Base-by-base conservation (phyloP, 2,888 invertebrate genomes). In the Mythimna lalbum region DNA sequence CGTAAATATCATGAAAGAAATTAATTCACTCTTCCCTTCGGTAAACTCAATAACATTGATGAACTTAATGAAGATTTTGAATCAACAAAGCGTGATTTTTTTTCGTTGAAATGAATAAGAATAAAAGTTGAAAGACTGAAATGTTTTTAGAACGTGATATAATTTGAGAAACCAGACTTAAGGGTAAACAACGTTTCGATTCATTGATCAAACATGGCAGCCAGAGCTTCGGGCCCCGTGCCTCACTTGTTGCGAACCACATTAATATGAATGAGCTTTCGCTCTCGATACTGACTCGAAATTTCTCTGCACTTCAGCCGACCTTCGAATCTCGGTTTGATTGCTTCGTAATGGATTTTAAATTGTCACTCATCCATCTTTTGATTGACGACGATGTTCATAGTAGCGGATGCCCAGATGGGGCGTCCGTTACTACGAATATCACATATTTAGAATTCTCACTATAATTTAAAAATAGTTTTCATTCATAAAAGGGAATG, bases 301-400 rank as follows among this genome's bases (percentile, higher is more conserved):
- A 72, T 84, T 85, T 84, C 84, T 76, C 78, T 79, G 63, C 70
- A 80, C 76, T 73, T 71, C 71, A 78, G 21, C 47, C 75, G 87
- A 86, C 89, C 89, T 89, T 90, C 86, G 71, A 75, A 74, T 78
- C 85, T 84, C 83, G 63, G 80, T 83, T 81, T 89, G 90, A 93
- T 92, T 92, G 91, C 88, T 82, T 74, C 78, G 82, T 92, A 93
- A 94, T 93, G 90, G 90, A 83, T 90, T 93, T 93, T 92, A 92
- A 93, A 94, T 92, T 93, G 91, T 88, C 85, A 76, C 86, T 85
- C 85, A 82, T 88, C 85, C 86, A 87, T 87, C 86, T 84, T 86
- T 87, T 87, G 86, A 91, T 90, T 90, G 90, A 81, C 84, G 43
- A 43, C 17, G 17, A 19, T 17, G 14, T 43, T 43, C 17, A 43